Base-by-base conservation (phyloP, 2,888 invertebrate genomes). In the Halocaridina rubra region DNA sequence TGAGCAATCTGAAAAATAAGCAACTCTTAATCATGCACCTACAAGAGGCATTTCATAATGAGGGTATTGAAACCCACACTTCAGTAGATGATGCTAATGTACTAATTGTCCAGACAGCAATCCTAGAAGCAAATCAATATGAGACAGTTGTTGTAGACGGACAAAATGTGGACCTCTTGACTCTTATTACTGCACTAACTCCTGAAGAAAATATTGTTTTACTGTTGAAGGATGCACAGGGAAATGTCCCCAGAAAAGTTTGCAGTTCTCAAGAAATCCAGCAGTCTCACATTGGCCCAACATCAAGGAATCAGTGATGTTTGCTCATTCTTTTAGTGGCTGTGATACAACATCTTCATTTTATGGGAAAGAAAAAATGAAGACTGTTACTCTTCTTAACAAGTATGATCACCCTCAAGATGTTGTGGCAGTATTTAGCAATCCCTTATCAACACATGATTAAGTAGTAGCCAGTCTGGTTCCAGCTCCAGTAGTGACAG, bases 81-180 rank as follows among this genome's bases (percentile, higher is more conserved):
- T 90, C 90, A 84, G 88, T 88, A 89, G 89, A 90, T 90, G 90
- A 90, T 89, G 90, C 90, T 79, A 90, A 90, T 90, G 90, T 90
- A 88, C 89, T 90, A 67, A 90, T 90, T 84, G 88, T 91, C 27
- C 16, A 22, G 46, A 75, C 46, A 2, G 75, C 53, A 39, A 19
- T 53, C 53, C 19, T 39, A 16, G 24, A 46, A 46, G n/a, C 46
- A 39, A 75, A 46, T 75, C 46, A 27, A 46, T 27, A 75, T 46
- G 53, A 22, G 75, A 89, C 90, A 77, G 90, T 90, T 88, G 90
- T 90, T 86, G 89, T 90, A 89, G 89, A 86, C 81, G 81, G 81
- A 89, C 89, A 75, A 72, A 89, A 88, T 77, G 59, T 27, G 61
- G 61, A 77, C 89, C 88, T 81, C n/a, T 82, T 88, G 89, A 90